Evolutionary conservation across 2,888 invertebrate species (phyloP), one percentile per base, ranked within the genome.

Genomic region (Netelia inedita): DNA sequence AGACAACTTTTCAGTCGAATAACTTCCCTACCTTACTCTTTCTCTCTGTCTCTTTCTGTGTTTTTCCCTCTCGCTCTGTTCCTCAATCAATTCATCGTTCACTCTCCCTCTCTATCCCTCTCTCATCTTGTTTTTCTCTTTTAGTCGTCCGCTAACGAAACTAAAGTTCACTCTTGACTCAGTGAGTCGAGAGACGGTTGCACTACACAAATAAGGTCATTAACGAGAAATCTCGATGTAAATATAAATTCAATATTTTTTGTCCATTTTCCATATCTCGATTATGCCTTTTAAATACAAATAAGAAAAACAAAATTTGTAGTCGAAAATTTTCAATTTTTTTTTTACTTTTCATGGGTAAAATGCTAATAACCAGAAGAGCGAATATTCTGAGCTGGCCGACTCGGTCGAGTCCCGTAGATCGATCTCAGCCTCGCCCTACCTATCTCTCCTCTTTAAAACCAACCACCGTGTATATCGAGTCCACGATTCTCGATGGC

Each of bases 1-100:
- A 71, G 74, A 85, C 79, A 82, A 85, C 65, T 85, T 85, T 82
- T 79, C 74, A 76, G 72, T 73, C 71, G 72, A 73, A 84, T 80
- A 55, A 78, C 80, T 53, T 16, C 35, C 74, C 35, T 61, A 43
- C 46, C 63, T 10, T 46, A 65, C 43, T 23, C 28, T 61, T 23
- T 68, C 41, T 41, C 59, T 65, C 66, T 21, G 59, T 41, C 5
- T 68, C 21, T 19, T 61, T 66, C 46, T 2, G 46, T 76, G 16
- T 21, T 43, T 65, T 53, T 19, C 50, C 28, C 75, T 23, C 19
- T 65, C 55, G 19, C 55, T 41, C 55, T 57, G 35, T 41, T 35
- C 11, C 55, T 28, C 19, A 66, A 41, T 21, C 59, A 28, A 28
- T 28, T 28, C 28, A 28, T 0, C 28, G 28, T 28, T 28, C 41